These are phyloP conservation scores for Epiblema foenella DNA, from an alignment of 2,888 invertebrate species.

Conservation along the genomic window DNA sequence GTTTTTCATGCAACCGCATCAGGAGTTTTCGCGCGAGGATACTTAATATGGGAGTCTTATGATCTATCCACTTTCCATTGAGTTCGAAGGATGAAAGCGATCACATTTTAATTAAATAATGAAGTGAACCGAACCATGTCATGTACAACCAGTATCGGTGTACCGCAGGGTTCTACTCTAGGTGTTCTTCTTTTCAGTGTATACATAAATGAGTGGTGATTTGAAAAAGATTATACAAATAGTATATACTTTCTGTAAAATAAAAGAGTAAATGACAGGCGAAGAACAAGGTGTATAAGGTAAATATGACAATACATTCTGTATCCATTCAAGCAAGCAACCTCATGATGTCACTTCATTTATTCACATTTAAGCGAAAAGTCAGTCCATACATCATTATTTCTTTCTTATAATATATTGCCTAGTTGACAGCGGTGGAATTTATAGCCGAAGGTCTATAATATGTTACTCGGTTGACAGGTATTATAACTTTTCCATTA, in stretches of 20 bases:
- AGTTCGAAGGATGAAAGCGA: too few species aligned
- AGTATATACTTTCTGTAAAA: too few species aligned
- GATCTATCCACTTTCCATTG: too few species aligned
- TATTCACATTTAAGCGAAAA: background rate
- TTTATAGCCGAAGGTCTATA: conserved; percentile 36
- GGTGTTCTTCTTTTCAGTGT: background rate
- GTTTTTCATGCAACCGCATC: too few species aligned
- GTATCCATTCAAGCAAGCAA: too few species aligned
- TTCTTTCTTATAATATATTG: conserved; percentile 22
- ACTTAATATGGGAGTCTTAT: background rate
- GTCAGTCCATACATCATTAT: conserved; percentile 33
- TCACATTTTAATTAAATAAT: too few species aligned
- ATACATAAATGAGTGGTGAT: background rate
- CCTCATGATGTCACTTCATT: conserved; percentile 4
- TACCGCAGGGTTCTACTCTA: background rate
- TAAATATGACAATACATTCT: too few species aligned
- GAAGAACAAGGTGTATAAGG: too few species aligned
- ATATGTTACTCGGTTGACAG: conserved; percentile 32
- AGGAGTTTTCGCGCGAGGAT: too few species aligned
- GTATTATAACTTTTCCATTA: conserved; percentile 27
- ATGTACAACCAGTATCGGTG: background rate
- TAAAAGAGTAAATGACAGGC: too few species aligned
- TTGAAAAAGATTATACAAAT: too few species aligned
- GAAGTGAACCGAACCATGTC: background rate
- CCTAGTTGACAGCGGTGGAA: conserved; percentile 24